These are phyloP conservation scores for Helobdella robusta DNA, from an alignment of 2,888 invertebrate genomes.

Conservation along the genomic window DNA sequence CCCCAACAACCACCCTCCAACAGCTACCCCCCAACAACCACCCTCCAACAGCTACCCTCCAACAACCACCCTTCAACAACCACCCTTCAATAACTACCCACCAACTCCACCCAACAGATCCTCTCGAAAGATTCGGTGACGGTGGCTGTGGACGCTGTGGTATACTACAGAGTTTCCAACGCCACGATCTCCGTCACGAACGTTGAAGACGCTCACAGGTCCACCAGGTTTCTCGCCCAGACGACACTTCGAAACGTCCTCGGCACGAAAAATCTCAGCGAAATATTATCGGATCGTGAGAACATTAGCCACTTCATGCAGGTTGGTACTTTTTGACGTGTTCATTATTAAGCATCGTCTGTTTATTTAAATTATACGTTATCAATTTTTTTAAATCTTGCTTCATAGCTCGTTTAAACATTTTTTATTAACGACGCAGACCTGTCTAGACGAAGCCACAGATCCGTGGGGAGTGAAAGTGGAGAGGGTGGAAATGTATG, in stretches of 20 bases:
- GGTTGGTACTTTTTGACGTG: conserved; percentile 24
- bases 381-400: neutral
- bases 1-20: too few species aligned
- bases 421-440: conserved; percentile 24
- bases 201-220: conserved; percentile 42
- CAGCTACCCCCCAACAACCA: too few species aligned
- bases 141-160: conserved; percentile 39
- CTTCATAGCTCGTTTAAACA: neutral
- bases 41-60: too few species aligned
- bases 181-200: conserved; percentile 40
- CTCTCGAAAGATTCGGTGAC: conserved; percentile 44
- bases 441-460: conserved; percentile 40
- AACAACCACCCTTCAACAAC: too few species aligned
- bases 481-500: conserved; percentile 37
- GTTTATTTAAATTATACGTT: too few species aligned
- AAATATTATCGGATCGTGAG: conserved; percentile 45
- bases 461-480: conserved; percentile 36
- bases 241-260: conserved; percentile 39
- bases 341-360: too few species aligned
- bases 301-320: conserved; percentile 43
- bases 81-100: too few species aligned
- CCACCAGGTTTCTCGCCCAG: conserved; percentile 16
- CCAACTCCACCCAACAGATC: conserved; percentile 22
- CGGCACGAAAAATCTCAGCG: conserved; percentile 40
- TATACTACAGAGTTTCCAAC: conserved; percentile 36